phyloP scores from a whole-genome alignment of 2,113 vertebrate species.

The Siniperca knerii region DNA sequence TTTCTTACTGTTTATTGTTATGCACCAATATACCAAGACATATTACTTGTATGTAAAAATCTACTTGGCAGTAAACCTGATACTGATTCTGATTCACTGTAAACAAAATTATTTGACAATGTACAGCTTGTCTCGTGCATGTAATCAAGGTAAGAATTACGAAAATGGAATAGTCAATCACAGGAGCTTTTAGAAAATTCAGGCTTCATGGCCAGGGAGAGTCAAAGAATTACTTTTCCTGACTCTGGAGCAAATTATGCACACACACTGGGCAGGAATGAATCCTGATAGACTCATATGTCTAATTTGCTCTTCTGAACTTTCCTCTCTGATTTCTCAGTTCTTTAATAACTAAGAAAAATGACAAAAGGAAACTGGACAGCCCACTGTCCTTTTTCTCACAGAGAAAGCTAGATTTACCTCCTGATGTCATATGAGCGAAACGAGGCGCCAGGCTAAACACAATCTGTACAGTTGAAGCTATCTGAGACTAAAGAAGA shows the following conservation, averaged over 20 bases:
- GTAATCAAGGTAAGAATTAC: not conserved
- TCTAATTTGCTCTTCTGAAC: not conserved
- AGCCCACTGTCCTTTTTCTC: constrained; percentile 12
- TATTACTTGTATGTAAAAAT: too few species aligned
- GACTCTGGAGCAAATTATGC: not conserved
- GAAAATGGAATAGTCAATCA: not conserved
- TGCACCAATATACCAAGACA: too few species aligned
- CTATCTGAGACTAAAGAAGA: constrained; percentile 55
- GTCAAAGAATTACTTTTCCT: not conserved
- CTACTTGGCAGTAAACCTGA: too few species aligned
- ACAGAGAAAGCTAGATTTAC: constrained; percentile 50
- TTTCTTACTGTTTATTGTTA: too few species aligned
- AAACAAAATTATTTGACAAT: not conserved
- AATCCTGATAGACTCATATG: not conserved
- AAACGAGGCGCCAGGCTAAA: constrained; percentile 61
- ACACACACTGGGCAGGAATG: not conserved
- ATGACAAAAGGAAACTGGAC: constrained; percentile 15
- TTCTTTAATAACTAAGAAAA: constrained; percentile 2
- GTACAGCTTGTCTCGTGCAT: not conserved
- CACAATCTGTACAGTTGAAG: constrained; percentile 50
- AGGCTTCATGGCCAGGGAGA: not conserved
- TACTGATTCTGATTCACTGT: not conserved
- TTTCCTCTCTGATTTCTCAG: constrained; percentile 17
- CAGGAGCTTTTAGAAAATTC: not conserved
- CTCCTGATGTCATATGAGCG: constrained; percentile 41